These are phyloP conservation scores for Scylla paramamosain DNA, from an alignment of 1,140 invertebrate species.

Conservation along the genomic window DNA sequence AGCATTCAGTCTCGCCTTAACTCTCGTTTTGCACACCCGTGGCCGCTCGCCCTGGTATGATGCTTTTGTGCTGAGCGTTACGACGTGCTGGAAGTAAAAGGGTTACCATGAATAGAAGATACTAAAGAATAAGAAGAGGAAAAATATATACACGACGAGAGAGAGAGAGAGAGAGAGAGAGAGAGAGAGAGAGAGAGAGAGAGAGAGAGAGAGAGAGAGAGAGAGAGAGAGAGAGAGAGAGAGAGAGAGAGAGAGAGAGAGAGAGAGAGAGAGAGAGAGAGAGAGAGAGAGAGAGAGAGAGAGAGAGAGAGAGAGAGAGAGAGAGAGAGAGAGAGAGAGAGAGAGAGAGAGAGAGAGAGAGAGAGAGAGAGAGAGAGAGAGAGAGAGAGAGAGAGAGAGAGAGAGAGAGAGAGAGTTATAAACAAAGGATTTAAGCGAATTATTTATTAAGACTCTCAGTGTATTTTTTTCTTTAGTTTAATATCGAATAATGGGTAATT, in stretches of 20 bases:
- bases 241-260: constrained; percentile 9
- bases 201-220: constrained; percentile 20
- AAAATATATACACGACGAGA: no score
- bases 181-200: constrained; percentile 20
- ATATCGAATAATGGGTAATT: no score
- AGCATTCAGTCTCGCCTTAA: no score
- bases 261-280: constrained; percentile 20
- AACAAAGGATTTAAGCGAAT: no score
- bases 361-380: constrained; percentile 20
- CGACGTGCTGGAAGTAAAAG: no score
- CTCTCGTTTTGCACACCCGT: no score
- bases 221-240: constrained; percentile 20
- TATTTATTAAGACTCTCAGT: no score
- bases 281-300: constrained; percentile 20
- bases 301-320: constrained; percentile 20
- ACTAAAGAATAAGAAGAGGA: no score
- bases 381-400: constrained; percentile 20
- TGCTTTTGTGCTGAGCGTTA: no score
- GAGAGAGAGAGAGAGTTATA: constrained; percentile 20
- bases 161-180: background rate
- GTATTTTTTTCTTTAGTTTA: no score
- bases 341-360: constrained; percentile 20
- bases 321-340: constrained; percentile 20
- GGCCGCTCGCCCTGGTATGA: no score
- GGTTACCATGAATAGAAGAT: no score